Conservation (phyloP, 2,797 vertebrate species). For the Esox masquinongy region DNA sequence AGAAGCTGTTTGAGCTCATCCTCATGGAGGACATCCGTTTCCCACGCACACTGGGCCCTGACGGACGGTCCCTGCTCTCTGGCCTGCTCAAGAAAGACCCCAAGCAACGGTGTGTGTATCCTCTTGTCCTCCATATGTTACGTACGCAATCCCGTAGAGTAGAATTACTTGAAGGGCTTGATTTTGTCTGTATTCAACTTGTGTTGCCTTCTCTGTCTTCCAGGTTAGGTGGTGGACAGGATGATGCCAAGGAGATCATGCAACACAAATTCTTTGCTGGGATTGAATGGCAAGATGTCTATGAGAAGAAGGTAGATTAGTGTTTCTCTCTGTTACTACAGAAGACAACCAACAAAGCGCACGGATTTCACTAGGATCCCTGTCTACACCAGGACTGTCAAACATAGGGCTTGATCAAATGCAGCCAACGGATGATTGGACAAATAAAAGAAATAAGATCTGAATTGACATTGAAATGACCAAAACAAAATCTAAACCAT, state of each 20-base stretch:
- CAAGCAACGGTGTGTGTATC: conserved; percentile 83
- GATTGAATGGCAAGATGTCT: conserved; percentile 96
- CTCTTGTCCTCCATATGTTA: not conserved
- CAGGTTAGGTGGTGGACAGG: conserved; percentile 93
- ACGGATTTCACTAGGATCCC: conserved; percentile 34
- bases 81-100: conserved; percentile 96
- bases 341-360: not conserved
- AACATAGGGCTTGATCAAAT: too few relatives aligned
- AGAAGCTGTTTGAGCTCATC: conserved; percentile 96
- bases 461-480: too few relatives aligned
- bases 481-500: too few relatives aligned
- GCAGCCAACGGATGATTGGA: too few relatives aligned
- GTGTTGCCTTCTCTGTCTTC: conserved; percentile 13
- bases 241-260: conserved; percentile 98
- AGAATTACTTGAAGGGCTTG: not conserved
- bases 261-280: conserved; percentile 94
- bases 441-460: too few relatives aligned
- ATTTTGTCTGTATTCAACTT: not conserved
- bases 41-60: conserved; percentile 89
- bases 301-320: conserved; percentile 90
- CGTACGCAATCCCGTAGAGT: not conserved
- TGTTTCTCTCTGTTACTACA: not conserved
- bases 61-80: conserved; percentile 90
- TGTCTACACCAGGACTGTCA: conserved; percentile 23
- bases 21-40: conserved; percentile 97